phyloP scores from a whole-genome alignment of 35 echinoderm and acorn worm species.

The Holothuria glaberrima region DNA sequence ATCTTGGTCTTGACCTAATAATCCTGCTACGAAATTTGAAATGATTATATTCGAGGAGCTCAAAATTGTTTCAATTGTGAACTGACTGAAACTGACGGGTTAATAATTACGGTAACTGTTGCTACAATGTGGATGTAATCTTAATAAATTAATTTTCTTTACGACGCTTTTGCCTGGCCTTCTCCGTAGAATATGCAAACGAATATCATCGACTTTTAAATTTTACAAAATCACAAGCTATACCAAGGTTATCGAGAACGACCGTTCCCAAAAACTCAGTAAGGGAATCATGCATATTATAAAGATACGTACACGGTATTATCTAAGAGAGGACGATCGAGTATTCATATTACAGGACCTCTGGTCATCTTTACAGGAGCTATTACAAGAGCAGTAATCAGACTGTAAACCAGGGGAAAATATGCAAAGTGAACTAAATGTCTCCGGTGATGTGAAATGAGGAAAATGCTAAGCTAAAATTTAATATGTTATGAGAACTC shows the following conservation, averaged over 20 bases:
- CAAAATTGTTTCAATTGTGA: not conserved
- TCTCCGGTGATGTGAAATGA: too few species aligned
- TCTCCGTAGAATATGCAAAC: not conserved
- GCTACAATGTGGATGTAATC: not conserved
- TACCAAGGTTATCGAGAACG: not conserved
- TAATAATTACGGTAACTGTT: not conserved
- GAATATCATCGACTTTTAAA: not conserved
- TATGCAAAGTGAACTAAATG: not conserved
- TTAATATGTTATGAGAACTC: too few species aligned
- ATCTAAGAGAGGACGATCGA: not conserved
- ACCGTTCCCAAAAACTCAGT: not conserved
- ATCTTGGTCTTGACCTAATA: not conserved
- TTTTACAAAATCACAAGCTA: not conserved
- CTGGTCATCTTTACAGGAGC: not conserved
- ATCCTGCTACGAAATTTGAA: not conserved
- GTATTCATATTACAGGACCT: not conserved
- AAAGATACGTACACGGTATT: not conserved
- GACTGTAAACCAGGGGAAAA: not conserved
- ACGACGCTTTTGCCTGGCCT: not conserved
- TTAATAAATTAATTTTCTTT: not conserved
- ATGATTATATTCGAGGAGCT: not conserved
- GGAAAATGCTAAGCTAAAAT: too few species aligned
- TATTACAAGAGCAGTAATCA: not conserved
- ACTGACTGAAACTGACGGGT: not conserved
- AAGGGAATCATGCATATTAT: not conserved